Conservation (phyloP, 2,113 vertebrate genomes). For the Irena cyanogastra region DNA sequence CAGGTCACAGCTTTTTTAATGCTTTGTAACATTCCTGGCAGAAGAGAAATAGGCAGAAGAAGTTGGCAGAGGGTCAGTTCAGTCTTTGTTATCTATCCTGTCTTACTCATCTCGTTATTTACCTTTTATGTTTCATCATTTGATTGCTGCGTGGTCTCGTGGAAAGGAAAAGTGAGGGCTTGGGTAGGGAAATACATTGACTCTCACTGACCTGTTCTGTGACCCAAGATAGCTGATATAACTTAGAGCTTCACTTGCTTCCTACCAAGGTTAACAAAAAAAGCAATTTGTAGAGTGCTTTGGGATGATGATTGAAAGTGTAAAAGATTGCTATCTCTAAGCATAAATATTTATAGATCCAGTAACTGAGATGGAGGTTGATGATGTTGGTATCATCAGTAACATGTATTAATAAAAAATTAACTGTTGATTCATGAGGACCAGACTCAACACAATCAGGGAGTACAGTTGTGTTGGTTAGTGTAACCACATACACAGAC, state of each 20-base stretch:
- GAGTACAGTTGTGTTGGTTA: background rate
- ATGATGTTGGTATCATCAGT: background rate
- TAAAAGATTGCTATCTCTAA: background rate
- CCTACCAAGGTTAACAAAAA: background rate
- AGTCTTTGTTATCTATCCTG: background rate
- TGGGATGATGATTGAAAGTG: background rate
- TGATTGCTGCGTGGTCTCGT: background rate
- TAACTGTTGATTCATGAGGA: background rate
- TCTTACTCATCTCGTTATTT: background rate
- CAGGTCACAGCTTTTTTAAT: background rate
- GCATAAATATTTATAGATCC: conserved; percentile 2
- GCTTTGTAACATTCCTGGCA: background rate
- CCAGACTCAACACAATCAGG: background rate
- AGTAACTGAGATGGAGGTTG: background rate
- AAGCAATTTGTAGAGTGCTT: conserved; percentile 4
- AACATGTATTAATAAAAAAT: background rate
- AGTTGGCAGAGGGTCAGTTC: background rate
- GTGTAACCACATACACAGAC: background rate
- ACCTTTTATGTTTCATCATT: background rate
- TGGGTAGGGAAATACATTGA: background rate
- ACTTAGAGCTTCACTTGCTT: background rate
- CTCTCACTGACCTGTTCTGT: background rate
- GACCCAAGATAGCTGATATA: background rate
- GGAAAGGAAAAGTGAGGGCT: background rate
- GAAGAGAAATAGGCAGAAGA: background rate